Base-by-base conservation (phyloP, 2,797 vertebrate species). In the Enteromius fasciolatus region DNA sequence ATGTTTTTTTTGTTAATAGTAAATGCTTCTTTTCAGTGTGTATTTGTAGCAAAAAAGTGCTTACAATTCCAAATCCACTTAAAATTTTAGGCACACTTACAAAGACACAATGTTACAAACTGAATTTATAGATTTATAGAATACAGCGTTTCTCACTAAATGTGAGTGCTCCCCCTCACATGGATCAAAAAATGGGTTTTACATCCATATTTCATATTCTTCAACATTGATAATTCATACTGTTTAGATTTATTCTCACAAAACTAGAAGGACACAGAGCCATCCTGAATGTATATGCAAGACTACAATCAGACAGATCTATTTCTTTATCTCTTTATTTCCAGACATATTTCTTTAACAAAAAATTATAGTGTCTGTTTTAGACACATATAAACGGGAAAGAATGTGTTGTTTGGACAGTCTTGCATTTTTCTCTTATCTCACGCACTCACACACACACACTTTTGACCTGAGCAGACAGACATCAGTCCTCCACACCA, bases 201-300 rank as follows among this genome's bases (percentile, higher is more conserved):
- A 33, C 28, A 41, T 69, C 14, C 57, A 59, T 57, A 41, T 80
- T 73, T 63, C 6, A 80, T 36, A 80, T 48, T 33, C 36, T 73
- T 73, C 25, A 33, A 5, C 39, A 72, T 63, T 36, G 78, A 80
- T 33, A 63, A 69, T 69, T 79, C 17, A 69, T 69, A 15, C 12
- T 5, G 64, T 44, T 68, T 69, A 68, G 33, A 57, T 20, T 54
- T 44, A 78, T 28, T 68, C 36, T 41, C 17, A 28, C 36, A 52
- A 36, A 54, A 14, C 33, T 17, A 28, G 31, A 5, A 68, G 20
- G 33, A 68, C 46, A 25, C 28, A 67, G 61, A 52, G 12, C 6
- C 18, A n/a, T 25, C n/a, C 8, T 18, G 4, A 39, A 66, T 61
- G 39, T 18, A 28, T 20, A 63, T 63, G 23, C n/a, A 46, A 50